Evolutionary conservation across 2,888 invertebrate genomes (phyloP), one percentile per base, ranked within the genome.

Genomic region (Leptinotarsa juncta): DNA sequence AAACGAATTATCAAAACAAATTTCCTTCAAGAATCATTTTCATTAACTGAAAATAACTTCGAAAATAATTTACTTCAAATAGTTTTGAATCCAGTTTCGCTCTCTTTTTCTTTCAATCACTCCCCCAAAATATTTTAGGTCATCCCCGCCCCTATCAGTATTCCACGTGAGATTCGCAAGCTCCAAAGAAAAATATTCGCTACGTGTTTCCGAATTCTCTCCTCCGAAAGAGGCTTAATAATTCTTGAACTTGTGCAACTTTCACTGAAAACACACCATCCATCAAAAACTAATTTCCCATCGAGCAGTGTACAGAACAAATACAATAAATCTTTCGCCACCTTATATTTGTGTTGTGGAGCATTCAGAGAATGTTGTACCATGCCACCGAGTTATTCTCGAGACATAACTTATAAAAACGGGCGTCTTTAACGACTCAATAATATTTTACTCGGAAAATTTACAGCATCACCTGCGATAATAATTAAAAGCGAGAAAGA

Each of bases 261-360:
- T 62, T 42, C 62, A n/a, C 26, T 26, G 32, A 32, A 65, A 49
- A 70, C 70, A 62, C 70, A 65, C 70, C 65, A 70, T 70, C 70
- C 57, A 70, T 70, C 70, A 70, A 70, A 70, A 70, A 65, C 70
- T 65, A 70, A 70, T 70, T 70, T 62, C 70, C 70, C 70, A 70
- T 70, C 70, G 70, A 65, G 62, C 65, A 10, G 62, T 62, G 32
- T 65, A 70, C 65, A 70, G 65, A 70, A 70, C 70, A 70, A 70
- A 70, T 65, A 70, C 70, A 51, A 70, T 70, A 70, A 70, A 70
- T 70, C 70, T 65, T 70, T 62, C 20, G 42, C 50, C 62, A 51
- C 65, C 70, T 70, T 70, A 70, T 65, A 65, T 51, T 62, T 70
- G 70, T 70, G 70, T 70, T 70, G 60, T 51, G 70, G 55, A 70